Percentiles rank a stretch among this genome's conserved stretches.
Evolutionary conservation across 2,113 vertebrate genomes (phyloP).

Genomic region (Tychaedon coryphoeus): DNA sequence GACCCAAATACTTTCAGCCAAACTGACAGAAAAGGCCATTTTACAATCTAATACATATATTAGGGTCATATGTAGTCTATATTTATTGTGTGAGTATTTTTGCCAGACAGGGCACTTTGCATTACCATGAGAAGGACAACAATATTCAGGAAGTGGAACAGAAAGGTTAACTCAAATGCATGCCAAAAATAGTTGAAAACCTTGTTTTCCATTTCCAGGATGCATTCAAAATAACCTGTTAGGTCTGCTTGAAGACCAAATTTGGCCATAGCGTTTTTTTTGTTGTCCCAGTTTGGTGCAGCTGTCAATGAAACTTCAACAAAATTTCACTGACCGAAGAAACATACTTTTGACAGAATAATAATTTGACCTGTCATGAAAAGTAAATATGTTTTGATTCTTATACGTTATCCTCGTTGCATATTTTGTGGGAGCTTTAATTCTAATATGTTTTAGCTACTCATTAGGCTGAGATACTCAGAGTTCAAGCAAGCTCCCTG

Average conservation of each 20-base stretch:
- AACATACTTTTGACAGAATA: not conserved
- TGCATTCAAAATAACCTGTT: not conserved
- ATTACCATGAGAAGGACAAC: not conserved
- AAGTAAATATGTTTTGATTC: not conserved
- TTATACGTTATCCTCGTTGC: not conserved
- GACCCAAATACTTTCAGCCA: not conserved
- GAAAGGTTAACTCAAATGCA: not conserved
- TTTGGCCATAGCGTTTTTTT: not conserved
- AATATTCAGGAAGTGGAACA: not conserved
- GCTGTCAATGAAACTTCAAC: not conserved
- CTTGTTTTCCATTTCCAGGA: not conserved
- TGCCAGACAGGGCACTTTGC: not conserved
- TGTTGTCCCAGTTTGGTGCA: not conserved
- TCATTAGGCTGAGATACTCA: not conserved
- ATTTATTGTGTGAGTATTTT: not conserved
- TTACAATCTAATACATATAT: not conserved
- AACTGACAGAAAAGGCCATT: not conserved
- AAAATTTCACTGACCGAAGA: not conserved
- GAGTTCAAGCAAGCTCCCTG: not conserved
- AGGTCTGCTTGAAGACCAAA: not conserved
- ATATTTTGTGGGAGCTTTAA: not conserved
- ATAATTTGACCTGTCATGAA: not conserved
- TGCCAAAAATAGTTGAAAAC: not conserved
- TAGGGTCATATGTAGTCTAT: not conserved
- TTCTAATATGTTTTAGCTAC: not conserved